Percentiles rank a stretch among this genome's conserved stretches.
phyloP scores from a whole-genome alignment of 2,113 vertebrate species.

The Pelecanus crispus region DNA sequence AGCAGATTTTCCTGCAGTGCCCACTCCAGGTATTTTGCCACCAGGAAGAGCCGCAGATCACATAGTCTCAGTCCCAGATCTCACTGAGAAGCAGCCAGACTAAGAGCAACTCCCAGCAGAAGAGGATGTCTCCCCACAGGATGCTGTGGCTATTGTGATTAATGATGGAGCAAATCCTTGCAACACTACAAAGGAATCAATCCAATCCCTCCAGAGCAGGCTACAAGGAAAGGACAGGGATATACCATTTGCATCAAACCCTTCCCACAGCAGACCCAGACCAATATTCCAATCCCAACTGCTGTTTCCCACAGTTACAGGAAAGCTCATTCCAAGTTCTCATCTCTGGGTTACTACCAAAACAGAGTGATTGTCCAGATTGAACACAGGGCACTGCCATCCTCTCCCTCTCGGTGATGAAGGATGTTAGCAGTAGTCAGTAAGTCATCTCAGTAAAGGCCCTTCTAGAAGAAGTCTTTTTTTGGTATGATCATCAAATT shows the following conservation, averaged over 20 bases:
- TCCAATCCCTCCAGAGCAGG: background rate
- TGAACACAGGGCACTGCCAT: background rate
- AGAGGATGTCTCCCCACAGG: background rate
- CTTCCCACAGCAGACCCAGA: background rate
- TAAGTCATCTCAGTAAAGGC: background rate
- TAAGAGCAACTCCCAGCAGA: background rate
- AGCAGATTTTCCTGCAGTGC: background rate
- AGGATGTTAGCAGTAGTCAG: background rate
- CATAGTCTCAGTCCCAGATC: background rate
- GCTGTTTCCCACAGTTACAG: background rate
- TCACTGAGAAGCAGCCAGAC: background rate
- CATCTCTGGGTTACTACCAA: background rate
- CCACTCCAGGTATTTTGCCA: background rate
- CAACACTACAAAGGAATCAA: background rate
- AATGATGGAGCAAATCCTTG: background rate
- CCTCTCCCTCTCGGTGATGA: background rate
- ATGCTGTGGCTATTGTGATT: background rate
- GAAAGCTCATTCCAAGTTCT: background rate
- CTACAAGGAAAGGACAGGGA: background rate
- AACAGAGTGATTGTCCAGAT: background rate
- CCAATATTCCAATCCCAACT: background rate
- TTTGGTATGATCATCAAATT: background rate
- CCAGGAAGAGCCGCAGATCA: background rate
- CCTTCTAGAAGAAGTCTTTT: background rate
- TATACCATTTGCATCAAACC: background rate